These are phyloP conservation scores for Ophonus ardosiacus DNA, from an alignment of 2,888 invertebrate species.

Conservation along the genomic window DNA sequence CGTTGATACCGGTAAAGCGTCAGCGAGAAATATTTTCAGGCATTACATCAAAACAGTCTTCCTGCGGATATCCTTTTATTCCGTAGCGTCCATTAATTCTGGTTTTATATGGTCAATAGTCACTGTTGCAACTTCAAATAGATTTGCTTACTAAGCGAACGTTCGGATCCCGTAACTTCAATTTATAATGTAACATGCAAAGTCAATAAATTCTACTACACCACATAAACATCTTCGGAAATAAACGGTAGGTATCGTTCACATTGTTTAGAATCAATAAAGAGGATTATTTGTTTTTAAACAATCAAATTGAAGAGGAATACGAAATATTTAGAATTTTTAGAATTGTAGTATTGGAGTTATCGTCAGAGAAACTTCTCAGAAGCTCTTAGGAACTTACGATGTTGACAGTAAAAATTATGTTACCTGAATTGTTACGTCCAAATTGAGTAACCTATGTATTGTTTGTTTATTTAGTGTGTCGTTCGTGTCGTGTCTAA, in stretches of 20 bases:
- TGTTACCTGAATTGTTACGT: too few relatives aligned
- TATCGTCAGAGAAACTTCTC: too few relatives aligned
- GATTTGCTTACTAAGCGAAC: neutral
- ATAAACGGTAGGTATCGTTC: neutral
- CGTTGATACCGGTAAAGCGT: neutral
- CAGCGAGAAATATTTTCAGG: neutral
- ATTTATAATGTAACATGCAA: neutral
- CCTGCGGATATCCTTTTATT: neutral
- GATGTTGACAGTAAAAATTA: too few relatives aligned
- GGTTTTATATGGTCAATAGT: neutral
- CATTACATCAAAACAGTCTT: neutral
- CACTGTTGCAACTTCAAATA: neutral
- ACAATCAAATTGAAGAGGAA: too few relatives aligned
- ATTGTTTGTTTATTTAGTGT: neutral
- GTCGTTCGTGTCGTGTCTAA: neutral
- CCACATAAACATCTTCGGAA: neutral
- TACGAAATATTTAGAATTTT: too few relatives aligned
- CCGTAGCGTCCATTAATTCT: neutral
- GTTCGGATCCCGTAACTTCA: neutral
- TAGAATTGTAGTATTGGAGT: too few relatives aligned
- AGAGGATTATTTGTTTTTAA: too few relatives aligned
- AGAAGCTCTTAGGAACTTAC: too few relatives aligned
- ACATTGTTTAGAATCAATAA: too few relatives aligned
- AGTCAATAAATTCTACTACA: neutral
- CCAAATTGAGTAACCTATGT: too few relatives aligned